Evolutionary conservation across 2,113 vertebrate species (phyloP), one percentile per base, ranked within the genome.

Genomic region (Perognathus longimembris): DNA sequence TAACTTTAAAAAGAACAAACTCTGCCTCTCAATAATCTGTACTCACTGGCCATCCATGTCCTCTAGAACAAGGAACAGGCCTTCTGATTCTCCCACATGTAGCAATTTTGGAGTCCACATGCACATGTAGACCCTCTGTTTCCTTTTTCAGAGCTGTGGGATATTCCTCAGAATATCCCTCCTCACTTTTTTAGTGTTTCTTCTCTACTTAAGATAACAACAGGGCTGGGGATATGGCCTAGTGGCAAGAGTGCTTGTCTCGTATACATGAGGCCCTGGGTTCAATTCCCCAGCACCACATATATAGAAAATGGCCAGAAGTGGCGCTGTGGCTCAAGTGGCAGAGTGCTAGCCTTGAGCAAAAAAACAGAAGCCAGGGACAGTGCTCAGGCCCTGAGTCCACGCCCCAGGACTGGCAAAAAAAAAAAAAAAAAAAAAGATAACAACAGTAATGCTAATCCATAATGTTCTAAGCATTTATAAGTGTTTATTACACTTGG

Each of bases 181-280:
- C 8, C 63, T 80, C 30, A 63, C 34, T 42, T 82, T 83, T 87
- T 87, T 28, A 71, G 61, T 80, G 20, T 57, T 5, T 80, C 54
- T 84, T 87, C 61, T 36, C 45, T 59, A 28, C 67, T 76, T 92
- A 59, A 83, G 50, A 66, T 57, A 70, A 91, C 63, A 86, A 70
- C 0, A 57, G 12, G n/a, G n/a, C n/a, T n/a, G n/a, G n/a, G n/a
- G n/a, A n/a, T n/a, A n/a, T n/a, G n/a, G n/a, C n/a, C n/a, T n/a
- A n/a, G n/a, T n/a, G n/a, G n/a, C n/a, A n/a, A n/a, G n/a, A n/a
- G n/a, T n/a, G n/a, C n/a, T n/a, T n/a, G n/a, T n/a, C n/a, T n/a
- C n/a, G n/a, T n/a, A n/a, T n/a, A n/a, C n/a, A n/a, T n/a, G n/a
- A n/a, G n/a, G n/a, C n/a, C n/a, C n/a, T n/a, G n/a, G n/a, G n/a